phyloP scores from a whole-genome alignment of 2,113 vertebrate species.

The Bubo scandiacus region DNA sequence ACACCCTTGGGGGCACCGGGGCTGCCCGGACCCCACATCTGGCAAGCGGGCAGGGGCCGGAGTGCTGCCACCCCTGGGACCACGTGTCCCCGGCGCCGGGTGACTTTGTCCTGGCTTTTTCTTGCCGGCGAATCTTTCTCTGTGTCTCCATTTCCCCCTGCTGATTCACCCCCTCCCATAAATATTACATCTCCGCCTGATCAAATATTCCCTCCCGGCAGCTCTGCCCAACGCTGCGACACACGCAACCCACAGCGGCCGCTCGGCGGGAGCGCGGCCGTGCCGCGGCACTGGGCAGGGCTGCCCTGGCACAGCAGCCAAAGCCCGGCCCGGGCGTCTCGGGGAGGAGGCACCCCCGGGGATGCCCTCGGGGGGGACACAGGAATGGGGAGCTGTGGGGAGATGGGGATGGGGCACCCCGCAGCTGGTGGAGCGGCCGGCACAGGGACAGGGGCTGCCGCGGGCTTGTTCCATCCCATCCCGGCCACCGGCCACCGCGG shows the following conservation, averaged over 20 bases:
- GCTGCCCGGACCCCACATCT: not conserved
- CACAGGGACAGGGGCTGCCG: no score
- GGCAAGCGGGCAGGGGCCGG: not conserved
- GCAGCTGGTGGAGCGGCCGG: no score
- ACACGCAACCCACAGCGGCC: not conserved
- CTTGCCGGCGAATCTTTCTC: not conserved
- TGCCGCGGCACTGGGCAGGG: not conserved
- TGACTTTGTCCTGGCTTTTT: not conserved
- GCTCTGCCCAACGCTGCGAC: not conserved
- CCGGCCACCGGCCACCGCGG: not conserved
- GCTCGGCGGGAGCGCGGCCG: accelerated
- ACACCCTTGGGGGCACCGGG: not conserved
- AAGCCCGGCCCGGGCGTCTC: not conserved
- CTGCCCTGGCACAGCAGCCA: not conserved
- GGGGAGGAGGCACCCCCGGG: not conserved
- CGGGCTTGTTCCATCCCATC: not conserved
- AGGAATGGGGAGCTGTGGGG: no score
- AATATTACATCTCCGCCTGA: not conserved
- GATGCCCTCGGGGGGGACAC: no score
- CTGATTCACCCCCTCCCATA: not conserved
- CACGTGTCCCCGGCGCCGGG: accelerated
- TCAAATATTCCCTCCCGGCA: not conserved
- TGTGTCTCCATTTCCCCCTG: not conserved
- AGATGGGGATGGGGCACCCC: not conserved
- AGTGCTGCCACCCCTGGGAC: not conserved